Conservation (phyloP, 2,888 invertebrate genomes). For the Lycocerus yunnanus region DNA sequence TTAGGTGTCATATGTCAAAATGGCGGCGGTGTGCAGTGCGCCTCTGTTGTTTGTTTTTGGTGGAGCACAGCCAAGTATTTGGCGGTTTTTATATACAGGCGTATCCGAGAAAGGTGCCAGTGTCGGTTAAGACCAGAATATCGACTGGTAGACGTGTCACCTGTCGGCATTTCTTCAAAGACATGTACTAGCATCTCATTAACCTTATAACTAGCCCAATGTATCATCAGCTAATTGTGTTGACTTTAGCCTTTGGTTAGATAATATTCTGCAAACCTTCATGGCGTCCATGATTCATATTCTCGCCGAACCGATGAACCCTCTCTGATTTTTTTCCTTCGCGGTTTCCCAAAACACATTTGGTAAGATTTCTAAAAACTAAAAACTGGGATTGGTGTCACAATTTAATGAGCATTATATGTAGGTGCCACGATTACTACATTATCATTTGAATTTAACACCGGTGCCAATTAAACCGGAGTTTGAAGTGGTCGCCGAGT, state of each 20-base stretch:
- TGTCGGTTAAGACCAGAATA: slow-evolving; percentile 44
- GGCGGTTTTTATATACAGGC: slow-evolving; percentile 33
- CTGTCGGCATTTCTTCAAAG: slow-evolving; percentile 47
- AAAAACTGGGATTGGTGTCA: slow-evolving; percentile 7
- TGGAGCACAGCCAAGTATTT: slow-evolving; percentile 48
- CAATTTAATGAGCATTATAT: slow-evolving; percentile 18
- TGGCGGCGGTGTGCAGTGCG: slow-evolving; percentile 41
- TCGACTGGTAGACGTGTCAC: slow-evolving; percentile 42
- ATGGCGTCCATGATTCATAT: not conserved
- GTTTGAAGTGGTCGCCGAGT: slow-evolving; percentile 48
- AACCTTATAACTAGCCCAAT: slow-evolving; percentile 41
- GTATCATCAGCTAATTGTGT: slow-evolving; percentile 40
- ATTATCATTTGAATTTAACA: slow-evolving; percentile 47
- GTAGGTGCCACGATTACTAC: slow-evolving; percentile 46
- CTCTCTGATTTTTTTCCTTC: not conserved
- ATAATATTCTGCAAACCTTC: slow-evolving; percentile 20
- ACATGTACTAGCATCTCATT: slow-evolving; percentile 45
- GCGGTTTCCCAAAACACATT: not conserved
- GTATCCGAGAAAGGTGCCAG: slow-evolving; percentile 44
- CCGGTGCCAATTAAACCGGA: slow-evolving; percentile 47
- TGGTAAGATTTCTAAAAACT: not conserved
- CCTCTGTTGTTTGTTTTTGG: slow-evolving; percentile 45
- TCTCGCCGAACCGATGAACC: not conserved
- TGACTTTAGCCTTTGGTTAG: slow-evolving; percentile 26
- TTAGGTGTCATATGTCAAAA: slow-evolving; percentile 47